These are phyloP conservation scores for Tauraco hartlaubi DNA, from an alignment of 2,797 vertebrate species.

Conservation along the genomic window DNA sequence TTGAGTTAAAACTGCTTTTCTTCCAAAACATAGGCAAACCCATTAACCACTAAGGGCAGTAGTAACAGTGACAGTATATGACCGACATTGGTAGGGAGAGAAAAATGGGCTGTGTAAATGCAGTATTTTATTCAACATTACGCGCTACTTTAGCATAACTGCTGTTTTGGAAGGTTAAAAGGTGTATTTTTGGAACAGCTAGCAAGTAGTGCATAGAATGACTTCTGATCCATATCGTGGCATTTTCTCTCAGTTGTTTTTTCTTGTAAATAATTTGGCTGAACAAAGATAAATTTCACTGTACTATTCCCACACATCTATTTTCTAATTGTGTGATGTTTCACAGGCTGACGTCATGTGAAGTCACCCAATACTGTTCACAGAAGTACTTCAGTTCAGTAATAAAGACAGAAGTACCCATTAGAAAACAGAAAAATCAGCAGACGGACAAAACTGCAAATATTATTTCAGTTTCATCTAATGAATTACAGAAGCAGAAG, in stretches of 20 bases:
- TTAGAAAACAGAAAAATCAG: not conserved
- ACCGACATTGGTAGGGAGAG: not conserved
- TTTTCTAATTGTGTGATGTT: not conserved
- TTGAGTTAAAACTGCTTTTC: not conserved
- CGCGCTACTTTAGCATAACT: not conserved
- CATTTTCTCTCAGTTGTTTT: not conserved
- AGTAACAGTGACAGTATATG: not conserved
- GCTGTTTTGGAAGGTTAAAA: not conserved
- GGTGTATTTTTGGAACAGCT: not conserved
- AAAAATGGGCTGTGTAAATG: not conserved
- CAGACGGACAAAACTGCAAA: not conserved
- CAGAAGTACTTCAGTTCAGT: not conserved
- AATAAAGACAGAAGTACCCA: not conserved
- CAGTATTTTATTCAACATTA: not conserved
- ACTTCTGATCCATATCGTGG: not conserved
- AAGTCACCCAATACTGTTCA: not conserved
- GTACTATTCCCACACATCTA: not conserved
- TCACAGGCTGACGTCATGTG: not conserved
- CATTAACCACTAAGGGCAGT: not conserved
- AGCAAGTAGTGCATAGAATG: not conserved
- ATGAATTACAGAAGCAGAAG: not conserved
- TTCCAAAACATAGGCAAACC: not conserved
- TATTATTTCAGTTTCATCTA: constrained; percentile 11
- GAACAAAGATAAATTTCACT: not conserved
- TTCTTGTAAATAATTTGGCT: not conserved